Conservation (phyloP, 2,888 invertebrate species). For the Pseudolycoriella hygida region DNA sequence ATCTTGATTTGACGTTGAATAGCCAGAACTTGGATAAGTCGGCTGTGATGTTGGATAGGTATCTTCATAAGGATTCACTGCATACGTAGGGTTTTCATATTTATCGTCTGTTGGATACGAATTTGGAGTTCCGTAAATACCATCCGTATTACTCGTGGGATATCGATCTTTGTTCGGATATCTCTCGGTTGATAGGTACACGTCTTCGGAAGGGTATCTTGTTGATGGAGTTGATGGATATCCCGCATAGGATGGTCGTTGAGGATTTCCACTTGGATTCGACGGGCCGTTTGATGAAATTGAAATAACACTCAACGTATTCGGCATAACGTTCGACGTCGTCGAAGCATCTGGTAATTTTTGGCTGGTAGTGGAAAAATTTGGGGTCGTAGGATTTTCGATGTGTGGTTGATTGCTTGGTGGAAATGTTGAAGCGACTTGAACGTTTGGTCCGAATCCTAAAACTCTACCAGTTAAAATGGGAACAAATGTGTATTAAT, state of each 20-base stretch:
- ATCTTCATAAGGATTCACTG: slow-evolving; percentile 8
- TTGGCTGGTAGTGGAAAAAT: background rate
- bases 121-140: slow-evolving; percentile 11
- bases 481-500: too few relatives aligned
- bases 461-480: too few relatives aligned
- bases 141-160: slow-evolving; percentile 5
- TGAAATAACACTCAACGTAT: too few relatives aligned
- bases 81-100: too few relatives aligned
- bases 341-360: background rate
- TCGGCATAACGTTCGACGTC: background rate
- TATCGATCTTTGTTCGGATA: slow-evolving; percentile 5
- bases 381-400: too few relatives aligned
- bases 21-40: slow-evolving; percentile 3
- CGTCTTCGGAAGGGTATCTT: background rate
- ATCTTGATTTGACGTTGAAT: slow-evolving; percentile 13
- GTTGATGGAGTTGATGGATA: background rate
- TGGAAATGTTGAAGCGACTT: too few relatives aligned
- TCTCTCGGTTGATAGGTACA: background rate
- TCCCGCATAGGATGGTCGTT: too few relatives aligned
- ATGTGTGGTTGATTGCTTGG: too few relatives aligned
- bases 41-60: slow-evolving; percentile 8
- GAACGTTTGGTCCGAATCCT: too few relatives aligned
- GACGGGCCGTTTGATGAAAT: too few relatives aligned
- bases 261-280: too few relatives aligned
- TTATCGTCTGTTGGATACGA: slow-evolving; percentile 7